Conservation (phyloP, 2,888 invertebrate genomes). For the Melinopterus prodromus region DNA sequence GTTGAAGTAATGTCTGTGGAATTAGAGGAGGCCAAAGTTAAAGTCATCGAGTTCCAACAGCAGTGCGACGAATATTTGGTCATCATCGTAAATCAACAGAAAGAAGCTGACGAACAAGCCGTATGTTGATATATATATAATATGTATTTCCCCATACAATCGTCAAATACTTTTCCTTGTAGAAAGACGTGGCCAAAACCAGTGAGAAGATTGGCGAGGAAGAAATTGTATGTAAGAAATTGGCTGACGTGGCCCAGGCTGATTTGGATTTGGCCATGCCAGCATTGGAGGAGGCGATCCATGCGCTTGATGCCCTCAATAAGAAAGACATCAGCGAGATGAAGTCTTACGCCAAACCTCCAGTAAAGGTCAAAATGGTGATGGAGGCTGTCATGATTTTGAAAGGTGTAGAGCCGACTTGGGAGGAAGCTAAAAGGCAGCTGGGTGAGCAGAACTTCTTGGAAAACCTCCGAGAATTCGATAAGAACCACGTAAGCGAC, state of each 20-base stretch:
- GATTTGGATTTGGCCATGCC: slow-evolving; percentile 89
- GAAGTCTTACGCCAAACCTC: slow-evolving; percentile 88
- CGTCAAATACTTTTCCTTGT: slow-evolving; percentile 39
- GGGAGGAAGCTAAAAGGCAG: slow-evolving; percentile 88
- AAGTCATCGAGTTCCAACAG: slow-evolving; percentile 78
- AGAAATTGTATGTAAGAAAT: slow-evolving; percentile 80
- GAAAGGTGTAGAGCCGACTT: slow-evolving; percentile 78
- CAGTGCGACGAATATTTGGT: slow-evolving; percentile 89
- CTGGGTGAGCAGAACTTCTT: slow-evolving; percentile 84
- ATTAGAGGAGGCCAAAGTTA: slow-evolving; percentile 77
- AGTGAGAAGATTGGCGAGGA: slow-evolving; percentile 81
- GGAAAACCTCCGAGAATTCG: slow-evolving; percentile 81
- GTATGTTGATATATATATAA: slow-evolving; percentile 36
- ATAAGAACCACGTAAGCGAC: slow-evolving; percentile 87
- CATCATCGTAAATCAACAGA: slow-evolving; percentile 80
- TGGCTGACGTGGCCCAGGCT: slow-evolving; percentile 82
- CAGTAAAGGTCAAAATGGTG: slow-evolving; percentile 87
- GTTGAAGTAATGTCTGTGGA: slow-evolving; percentile 87
- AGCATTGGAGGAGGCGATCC: slow-evolving; percentile 83
- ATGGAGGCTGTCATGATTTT: slow-evolving; percentile 91
- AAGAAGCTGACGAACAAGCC: slow-evolving; percentile 82
- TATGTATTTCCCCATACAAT: not conserved
- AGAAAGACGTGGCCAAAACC: slow-evolving; percentile 76
- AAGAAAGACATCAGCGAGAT: slow-evolving; percentile 91
- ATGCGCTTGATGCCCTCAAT: slow-evolving; percentile 80